phyloP scores from a whole-genome alignment of 2,113 vertebrate species.

The Pontoporia blainvillei region DNA sequence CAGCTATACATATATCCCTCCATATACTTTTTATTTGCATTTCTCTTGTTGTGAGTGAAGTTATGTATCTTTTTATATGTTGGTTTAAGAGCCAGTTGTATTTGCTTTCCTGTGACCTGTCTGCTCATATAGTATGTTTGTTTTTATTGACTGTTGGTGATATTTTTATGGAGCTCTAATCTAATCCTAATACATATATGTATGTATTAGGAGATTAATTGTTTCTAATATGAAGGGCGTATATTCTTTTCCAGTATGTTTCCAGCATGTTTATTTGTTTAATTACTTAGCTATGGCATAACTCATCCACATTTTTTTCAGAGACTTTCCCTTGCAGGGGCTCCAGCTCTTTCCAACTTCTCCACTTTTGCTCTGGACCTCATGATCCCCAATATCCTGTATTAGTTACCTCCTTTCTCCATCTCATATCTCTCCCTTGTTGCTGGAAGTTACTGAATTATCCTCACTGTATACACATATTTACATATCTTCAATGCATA shows the following conservation, averaged over 20 bases:
- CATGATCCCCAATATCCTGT: background rate
- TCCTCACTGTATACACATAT: background rate
- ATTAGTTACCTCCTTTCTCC: background rate
- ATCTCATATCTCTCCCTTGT: background rate
- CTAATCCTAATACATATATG: no score
- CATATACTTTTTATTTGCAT: background rate
- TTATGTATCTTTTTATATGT: background rate
- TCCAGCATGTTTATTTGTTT: background rate
- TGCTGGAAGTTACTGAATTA: background rate
- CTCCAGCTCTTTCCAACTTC: background rate
- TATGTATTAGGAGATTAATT: background rate
- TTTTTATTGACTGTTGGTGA: constrained; percentile 17
- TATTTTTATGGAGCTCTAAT: background rate
- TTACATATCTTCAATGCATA: background rate
- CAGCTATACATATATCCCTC: no score
- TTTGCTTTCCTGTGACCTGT: background rate
- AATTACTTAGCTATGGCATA: background rate
- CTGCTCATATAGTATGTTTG: background rate
- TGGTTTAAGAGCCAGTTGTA: background rate
- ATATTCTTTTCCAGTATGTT: background rate
- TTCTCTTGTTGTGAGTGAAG: background rate
- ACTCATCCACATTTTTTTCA: background rate
- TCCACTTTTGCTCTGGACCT: background rate
- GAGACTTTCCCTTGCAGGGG: background rate
- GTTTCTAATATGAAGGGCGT: background rate